Evolutionary conservation across 2,888 invertebrate genomes (phyloP), one percentile per base, ranked within the genome.

Genomic region (Gortyna flavago): DNA sequence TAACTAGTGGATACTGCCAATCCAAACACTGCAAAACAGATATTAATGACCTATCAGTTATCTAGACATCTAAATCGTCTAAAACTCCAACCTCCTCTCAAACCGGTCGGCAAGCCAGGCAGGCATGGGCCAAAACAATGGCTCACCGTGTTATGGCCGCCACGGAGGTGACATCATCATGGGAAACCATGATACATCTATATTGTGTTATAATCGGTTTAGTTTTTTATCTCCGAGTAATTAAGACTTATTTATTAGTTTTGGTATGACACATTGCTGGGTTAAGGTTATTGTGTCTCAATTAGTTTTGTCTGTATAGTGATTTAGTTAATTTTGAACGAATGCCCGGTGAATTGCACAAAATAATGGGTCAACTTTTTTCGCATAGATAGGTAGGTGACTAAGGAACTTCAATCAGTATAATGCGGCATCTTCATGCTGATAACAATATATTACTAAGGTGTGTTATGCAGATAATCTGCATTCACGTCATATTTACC

Each of bases 151-250:
- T 73, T 74, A 73, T 67, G 74, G 80, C 81, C 83, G 44, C 73
- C 73, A 59, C 72, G n/a, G 35, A 16, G 59, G 77, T 90, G 91
- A 91, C 89, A 89, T 90, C 90, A 90, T 75, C 84, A 69, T 70
- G 79, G 78, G 85, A 85, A 86, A 77, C 61, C 54, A 70, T 68
- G 41, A 71, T 79, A 72, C 57, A 41, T 70, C 64, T 75, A 75
- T 67, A 73, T 79, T 71, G 75, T 75, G 38, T 64, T 75, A 48
- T 51, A 82, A 71, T 85, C 67, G 29, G 67, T 62, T 65, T 25
- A 65, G 57, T 81, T 78, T 72, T 68, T 75, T 81, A 79, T 75
- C 72, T 75, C 54, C 16, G 18, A 32, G 65, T 64, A 75, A 81
- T 81, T 72, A 84, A 72, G 25, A 72, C 64, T 68, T 57, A 82